phyloP scores from a whole-genome alignment of 2,797 vertebrate genomes.

The Tenualosa thibaudeaui region DNA sequence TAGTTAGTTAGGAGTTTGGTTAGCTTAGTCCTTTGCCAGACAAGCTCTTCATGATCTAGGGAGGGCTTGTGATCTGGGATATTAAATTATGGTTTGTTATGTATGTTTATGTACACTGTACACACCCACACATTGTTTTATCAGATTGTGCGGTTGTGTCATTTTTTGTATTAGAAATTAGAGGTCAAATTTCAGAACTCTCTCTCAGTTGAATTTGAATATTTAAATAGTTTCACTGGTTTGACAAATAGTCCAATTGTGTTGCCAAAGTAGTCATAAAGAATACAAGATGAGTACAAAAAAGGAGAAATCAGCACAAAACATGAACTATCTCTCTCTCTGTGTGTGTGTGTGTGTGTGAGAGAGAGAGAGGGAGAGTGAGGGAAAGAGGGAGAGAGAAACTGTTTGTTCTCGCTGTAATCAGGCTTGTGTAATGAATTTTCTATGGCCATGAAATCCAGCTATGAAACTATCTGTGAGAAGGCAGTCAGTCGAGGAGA shows the following conservation, averaged over 20 bases:
- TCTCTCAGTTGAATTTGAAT: not conserved
- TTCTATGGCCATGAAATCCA: not conserved
- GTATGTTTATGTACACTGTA: not conserved
- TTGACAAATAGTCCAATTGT: no score
- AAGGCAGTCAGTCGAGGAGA: not conserved
- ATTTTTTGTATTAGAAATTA: not conserved
- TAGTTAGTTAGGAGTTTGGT: not conserved
- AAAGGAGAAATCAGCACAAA: no score
- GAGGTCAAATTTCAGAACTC: not conserved
- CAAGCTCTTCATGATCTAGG: not conserved
- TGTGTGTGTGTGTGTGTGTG: not conserved
- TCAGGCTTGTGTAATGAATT: not conserved
- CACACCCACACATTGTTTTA: no score
- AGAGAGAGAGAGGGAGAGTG: not conserved
- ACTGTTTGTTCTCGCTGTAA: not conserved
- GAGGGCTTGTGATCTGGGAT: not conserved
- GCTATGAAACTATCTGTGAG: not conserved
- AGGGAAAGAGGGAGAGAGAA: not conserved
- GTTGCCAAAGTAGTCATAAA: no score
- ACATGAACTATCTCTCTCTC: not conserved
- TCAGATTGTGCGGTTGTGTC: no score
- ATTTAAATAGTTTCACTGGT: no score
- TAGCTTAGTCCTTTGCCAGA: not conserved
- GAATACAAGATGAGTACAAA: no score
- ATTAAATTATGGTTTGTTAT: not conserved